A percentile compares a stretch with the other conserved stretches of the same genome.
Conservation (phyloP, 2,888 invertebrate genomes). For the Hypselothyrea guttata region DNA sequence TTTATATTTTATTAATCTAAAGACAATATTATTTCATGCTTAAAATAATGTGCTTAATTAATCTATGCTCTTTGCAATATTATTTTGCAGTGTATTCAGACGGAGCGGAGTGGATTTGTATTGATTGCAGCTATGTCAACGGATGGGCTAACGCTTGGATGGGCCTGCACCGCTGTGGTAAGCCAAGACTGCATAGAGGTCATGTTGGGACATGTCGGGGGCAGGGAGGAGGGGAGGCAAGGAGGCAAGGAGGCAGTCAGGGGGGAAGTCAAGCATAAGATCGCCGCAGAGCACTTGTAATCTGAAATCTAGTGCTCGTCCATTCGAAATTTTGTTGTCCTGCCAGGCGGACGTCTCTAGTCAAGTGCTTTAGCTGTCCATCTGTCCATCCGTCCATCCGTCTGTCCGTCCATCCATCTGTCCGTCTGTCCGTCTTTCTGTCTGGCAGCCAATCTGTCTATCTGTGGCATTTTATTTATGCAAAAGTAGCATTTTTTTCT, state of each 20-base stretch:
- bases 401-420: not conserved
- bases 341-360: constrained; percentile 29
- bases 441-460: constrained; percentile 52
- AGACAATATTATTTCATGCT: too few relatives aligned
- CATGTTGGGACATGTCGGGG: constrained; percentile 16
- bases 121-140: constrained; percentile 27
- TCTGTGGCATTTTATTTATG: constrained; percentile 67
- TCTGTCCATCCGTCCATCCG: not conserved
- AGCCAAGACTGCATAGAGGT: constrained; percentile 1
- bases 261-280: constrained; percentile 36
- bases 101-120: constrained; percentile 16
- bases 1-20: too few relatives aligned
- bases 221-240: not conserved
- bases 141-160: constrained; percentile 16
- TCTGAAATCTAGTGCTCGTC: constrained; percentile 48
- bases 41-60: too few relatives aligned
- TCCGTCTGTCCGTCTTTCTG: not conserved
- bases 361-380: constrained; percentile 29
- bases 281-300: constrained; percentile 42
- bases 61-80: not conserved
- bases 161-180: constrained; percentile 9
- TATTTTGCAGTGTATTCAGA: constrained; percentile 9
- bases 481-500: constrained; percentile 67
- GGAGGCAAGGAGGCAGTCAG: not conserved
- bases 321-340: constrained; percentile 47